Evolutionary conservation across 2,113 vertebrate genomes (phyloP), one percentile per base, ranked within the genome.

Genomic region (Sceloporus tristichus): DNA sequence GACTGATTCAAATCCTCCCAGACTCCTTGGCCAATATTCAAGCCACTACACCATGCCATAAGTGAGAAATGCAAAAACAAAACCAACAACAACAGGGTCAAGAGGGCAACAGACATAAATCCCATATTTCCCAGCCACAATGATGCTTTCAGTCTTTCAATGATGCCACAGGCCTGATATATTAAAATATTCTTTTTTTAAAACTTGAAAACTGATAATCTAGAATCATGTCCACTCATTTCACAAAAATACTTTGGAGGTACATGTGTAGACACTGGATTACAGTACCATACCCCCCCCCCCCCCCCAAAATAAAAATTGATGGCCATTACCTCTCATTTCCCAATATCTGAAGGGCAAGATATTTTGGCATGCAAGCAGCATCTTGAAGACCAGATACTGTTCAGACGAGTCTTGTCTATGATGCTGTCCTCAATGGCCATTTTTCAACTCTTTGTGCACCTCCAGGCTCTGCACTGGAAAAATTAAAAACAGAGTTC

Each of bases 401-500:
- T 68, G 2, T 14, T 77, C 3, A 11, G 6, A 18, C 7, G 27
- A 53, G 27, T n/a, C 29, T 21, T 21, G 27, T 8, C 70, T 53
- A 14, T 23, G 2, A 23, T 1, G 4, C 25, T 54, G 11, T 18
- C 23, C 66, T 4, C 65, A 23, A 2, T 13, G 34, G 29, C 68
- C 86, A 84, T 86, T 93, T 91, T 62, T 5, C 75, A 4, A 0
- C 25, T 9, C 10, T 38, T n/a, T 14, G 79, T 91, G n/a, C 90
- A 80, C 87, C 40, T 53, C 91, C 53, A 0, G 80, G 16, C 42
- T 90, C 93, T 90, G 94, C 84, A 75, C 13, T 76, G 18, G 73
- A 16, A 88, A 92, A 93, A 95, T 95, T 85, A 62, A 94, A 94
- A 94, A 93, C 88, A 2, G 65, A 91, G 92, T 93, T 95, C 91